Evolutionary conservation across 2,888 invertebrate species (phyloP).

Genomic region (Drosophila nr. perissopoda): DNA sequence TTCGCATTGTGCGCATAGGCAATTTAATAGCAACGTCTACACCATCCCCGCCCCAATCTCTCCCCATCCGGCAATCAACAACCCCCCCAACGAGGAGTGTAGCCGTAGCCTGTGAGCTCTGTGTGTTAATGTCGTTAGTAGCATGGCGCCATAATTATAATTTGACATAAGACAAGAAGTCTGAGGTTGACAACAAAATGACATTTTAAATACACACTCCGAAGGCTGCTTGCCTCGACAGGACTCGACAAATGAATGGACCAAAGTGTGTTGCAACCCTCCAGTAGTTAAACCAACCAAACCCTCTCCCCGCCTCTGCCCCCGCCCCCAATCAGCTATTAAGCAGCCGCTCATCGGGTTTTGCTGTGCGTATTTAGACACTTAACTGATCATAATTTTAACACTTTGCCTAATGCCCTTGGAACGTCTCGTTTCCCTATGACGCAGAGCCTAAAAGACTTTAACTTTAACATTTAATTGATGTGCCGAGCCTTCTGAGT

Average conservation of each 20-base stretch:
- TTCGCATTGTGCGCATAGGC: conserved; percentile 66
- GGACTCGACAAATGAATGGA: conserved; percentile 42
- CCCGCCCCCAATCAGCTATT: conserved; percentile 10
- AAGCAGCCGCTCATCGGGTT: conserved; percentile 32
- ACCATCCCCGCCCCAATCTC: conserved; percentile 1
- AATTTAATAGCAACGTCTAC: conserved; percentile 69
- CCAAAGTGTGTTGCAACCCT: conserved; percentile 41
- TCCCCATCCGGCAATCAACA: not conserved
- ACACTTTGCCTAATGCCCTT: conserved; percentile 71
- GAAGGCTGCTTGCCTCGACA: conserved; percentile 24
- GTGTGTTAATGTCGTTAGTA: conserved; percentile 73
- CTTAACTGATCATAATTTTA: conserved; percentile 79
- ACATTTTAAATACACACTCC: conserved; percentile 77
- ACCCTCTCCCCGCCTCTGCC: not conserved
- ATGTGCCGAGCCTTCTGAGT: not conserved
- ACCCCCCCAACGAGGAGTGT: not conserved
- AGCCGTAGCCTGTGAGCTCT: conserved; percentile 17
- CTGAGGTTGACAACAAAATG: conserved; percentile 83
- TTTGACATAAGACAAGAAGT: conserved; percentile 83
- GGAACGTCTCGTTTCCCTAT: conserved; percentile 28
- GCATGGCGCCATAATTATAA: conserved; percentile 78
- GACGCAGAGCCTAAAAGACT: not conserved
- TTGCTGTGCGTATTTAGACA: conserved; percentile 71
- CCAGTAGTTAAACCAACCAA: conserved; percentile 7
- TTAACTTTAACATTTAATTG: not conserved